Base-by-base conservation (phyloP, 2,113 vertebrate genomes). In the Seriola dumerili region DNA sequence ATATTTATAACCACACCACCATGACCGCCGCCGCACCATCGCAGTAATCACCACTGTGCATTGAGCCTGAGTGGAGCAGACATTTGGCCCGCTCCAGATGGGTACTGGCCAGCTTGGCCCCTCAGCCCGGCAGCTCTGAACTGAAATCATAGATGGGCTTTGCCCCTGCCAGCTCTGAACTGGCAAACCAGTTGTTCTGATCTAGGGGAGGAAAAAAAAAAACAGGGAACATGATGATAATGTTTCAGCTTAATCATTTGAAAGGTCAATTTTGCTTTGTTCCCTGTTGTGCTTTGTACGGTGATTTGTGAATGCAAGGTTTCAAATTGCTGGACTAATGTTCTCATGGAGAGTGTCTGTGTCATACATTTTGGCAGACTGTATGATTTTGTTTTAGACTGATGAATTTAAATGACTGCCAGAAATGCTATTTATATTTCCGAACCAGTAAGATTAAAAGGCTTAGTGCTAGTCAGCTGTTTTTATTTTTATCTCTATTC, bases 1-100 rank as follows among this genome's bases (percentile, higher is more conserved):
- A 67, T 96, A 96, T 97, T 96, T 97, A 96, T 96, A 96, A 95
- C 95, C 94, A 88, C 95, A 94, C 93, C 94, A 94, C 95, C 95
- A 93, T 95, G 93, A 94, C 93, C 95, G 93, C 83, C 72, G 80
- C 93, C 91, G 92, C 94, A 92, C 91, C 93, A 94, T 96, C 89
- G 85, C 92, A 95, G 95, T 95, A 95, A 94, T 95, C 94, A 94
- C 96, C 94, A 89, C 92, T 89, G 93, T 94, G 95, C 93, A 94
- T 94, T 94, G 91, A 92, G 95, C 86, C 84, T 93, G 89, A 90
- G 96, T 94, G 95, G 90, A 96, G 95, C 94, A 96, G 93, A 91
- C 91, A 81, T 88, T 96, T 96, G 90, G 96, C 96, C 94, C 87
- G 93, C 92, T 96, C 94, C 90, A 89, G 4, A 85, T 94, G 96